These are phyloP conservation scores for Acropora yongei DNA, from an alignment of 64 coral and sea anemone species.

Conservation along the genomic window DNA sequence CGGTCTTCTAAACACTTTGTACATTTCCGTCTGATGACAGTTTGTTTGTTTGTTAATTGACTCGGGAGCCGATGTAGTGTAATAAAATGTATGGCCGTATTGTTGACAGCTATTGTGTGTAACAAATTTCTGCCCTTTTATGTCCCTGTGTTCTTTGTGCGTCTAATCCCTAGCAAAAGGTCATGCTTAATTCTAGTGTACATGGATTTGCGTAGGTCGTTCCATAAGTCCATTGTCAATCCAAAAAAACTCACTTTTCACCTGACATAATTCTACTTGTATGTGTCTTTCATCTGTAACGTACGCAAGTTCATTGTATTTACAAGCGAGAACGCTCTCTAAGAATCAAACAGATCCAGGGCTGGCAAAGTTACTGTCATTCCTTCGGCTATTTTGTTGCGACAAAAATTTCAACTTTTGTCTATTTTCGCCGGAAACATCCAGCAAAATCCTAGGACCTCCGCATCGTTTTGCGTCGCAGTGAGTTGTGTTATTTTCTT, in stretches of 20 bases:
- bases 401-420: neutral
- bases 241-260: neutral
- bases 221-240: too few relatives aligned
- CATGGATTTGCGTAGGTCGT: neutral
- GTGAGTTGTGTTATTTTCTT: neutral
- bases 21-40: neutral
- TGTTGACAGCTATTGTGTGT: neutral
- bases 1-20: neutral
- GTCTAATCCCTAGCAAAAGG: neutral
- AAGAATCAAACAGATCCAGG: neutral
- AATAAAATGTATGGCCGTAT: neutral
- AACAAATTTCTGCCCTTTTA: neutral
- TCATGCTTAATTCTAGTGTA: slow-evolving; percentile 1
- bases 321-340: neutral
- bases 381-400: neutral
- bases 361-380: neutral
- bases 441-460: too few relatives aligned
- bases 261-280: neutral
- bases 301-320: neutral
- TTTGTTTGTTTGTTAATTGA: neutral
- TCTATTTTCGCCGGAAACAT: neutral
- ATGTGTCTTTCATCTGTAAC: neutral
- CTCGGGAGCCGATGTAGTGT: neutral
- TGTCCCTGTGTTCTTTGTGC: slow-evolving; percentile 10
- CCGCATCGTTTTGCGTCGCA: neutral